phyloP scores from a whole-genome alignment of 2,797 vertebrate genomes.

The Botia kubotai region DNA sequence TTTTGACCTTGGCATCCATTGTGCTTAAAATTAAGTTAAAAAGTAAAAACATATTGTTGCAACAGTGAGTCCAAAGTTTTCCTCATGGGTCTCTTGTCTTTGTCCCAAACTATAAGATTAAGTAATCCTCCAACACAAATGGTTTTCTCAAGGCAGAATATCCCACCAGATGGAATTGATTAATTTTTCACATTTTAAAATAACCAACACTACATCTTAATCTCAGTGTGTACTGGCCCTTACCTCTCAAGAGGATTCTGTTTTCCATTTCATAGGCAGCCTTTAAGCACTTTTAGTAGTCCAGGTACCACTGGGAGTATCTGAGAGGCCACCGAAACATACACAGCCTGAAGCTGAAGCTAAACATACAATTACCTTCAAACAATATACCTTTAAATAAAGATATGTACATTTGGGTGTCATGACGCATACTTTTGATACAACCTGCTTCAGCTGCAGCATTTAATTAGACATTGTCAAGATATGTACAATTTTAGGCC shows the following conservation, averaged over 20 bases:
- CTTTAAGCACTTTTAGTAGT: conserved; percentile 5
- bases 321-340: conserved; percentile 3
- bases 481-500: not conserved
- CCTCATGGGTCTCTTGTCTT: not conserved
- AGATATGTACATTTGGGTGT: not conserved
- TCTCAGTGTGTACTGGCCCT: not conserved
- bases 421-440: not conserved
- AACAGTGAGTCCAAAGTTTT: not conserved
- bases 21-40: too few relatives aligned
- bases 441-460: too few relatives aligned
- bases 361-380: too few relatives aligned
- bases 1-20: too few relatives aligned
- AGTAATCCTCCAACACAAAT: conserved; percentile 1
- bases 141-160: conserved; percentile 3
- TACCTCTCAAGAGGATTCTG: conserved; percentile 28
- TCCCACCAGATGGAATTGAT: conserved; percentile 38
- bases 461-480: not conserved
- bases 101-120: conserved; percentile 10
- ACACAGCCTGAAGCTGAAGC: too few relatives aligned
- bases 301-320: conserved; percentile 2
- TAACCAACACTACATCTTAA: conserved; percentile 39
- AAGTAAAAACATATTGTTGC: too few relatives aligned
- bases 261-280: conserved; percentile 29
- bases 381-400: not conserved
- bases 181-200: conserved; percentile 46